Base-by-base conservation (phyloP, 1,140 invertebrate genomes). In the Hycleus phaleratus region DNA sequence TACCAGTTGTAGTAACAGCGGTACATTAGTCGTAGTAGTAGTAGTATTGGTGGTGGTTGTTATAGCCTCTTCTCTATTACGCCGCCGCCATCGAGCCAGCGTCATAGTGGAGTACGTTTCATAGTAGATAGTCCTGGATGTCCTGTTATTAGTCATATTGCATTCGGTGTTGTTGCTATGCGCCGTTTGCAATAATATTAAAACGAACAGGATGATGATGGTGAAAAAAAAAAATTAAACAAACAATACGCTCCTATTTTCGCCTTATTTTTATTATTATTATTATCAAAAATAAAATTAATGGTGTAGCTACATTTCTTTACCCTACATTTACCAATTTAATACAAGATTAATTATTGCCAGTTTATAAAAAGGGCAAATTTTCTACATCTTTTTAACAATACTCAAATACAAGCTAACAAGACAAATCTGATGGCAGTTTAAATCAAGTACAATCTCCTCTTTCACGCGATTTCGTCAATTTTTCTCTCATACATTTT, bases 141-240 rank as follows among this genome's bases (percentile, higher is more conserved):
- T 45, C 51, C 51, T 32, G 46, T 53, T 45, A 53, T 53, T 53
- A 53, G 51, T 6, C 40, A 45, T 32, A 12, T 18, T 53, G 51
- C 51, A 53, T 45, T 53, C 26, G 10, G 46, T 12, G 51, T 42
- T 53, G 51, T 53, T 53, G 51, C 51, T 53, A 53, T 53, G 51
- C 51, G 51, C 51, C 26, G 39, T 32, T 32, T 32, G 32, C 32
- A 32, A 32, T 32, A 32, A 32, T 32, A 32, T 5, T 32, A 32
- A 32, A 32, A 32, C 7, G 7, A 5, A 5, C 7, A 32, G 32
- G 32, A 7, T 32, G 32, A 32, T 4, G 32, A 32, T 26, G 42
- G 43, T 45, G 51, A 42, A 53, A 49, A 42, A 2, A n/a, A 12
- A 18, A 18, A 18, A 18, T 18, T 18, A 18, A 32, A 49, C 47